A percentile compares a stretch with the other conserved stretches of the same genome.
Evolutionary conservation across 2,888 invertebrate genomes (phyloP).

Genomic region (Resseliella maxima): DNA sequence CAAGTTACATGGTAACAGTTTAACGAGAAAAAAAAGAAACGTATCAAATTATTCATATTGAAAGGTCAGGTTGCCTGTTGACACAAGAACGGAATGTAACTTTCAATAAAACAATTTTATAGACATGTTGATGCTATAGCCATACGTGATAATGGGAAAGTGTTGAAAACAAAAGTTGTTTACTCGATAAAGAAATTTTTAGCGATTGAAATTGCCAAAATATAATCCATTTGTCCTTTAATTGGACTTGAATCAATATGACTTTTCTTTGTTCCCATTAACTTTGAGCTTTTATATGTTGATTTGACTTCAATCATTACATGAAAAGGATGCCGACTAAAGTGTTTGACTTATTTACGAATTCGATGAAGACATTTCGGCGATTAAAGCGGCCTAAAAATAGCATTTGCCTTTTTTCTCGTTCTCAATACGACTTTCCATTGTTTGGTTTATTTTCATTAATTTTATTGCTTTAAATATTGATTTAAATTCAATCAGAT

Average conservation of each 20-base stretch:
- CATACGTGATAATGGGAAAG: background rate
- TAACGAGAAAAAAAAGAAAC: background rate
- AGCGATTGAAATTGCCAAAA: too few relatives aligned
- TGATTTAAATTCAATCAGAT: too few relatives aligned
- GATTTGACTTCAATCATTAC: too few relatives aligned
- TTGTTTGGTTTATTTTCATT: background rate
- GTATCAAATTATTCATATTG: background rate
- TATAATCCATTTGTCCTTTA: too few relatives aligned
- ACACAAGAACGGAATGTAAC: background rate
- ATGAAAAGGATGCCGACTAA: too few relatives aligned
- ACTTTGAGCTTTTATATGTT: too few relatives aligned
- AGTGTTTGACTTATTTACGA: too few relatives aligned
- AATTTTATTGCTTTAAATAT: background rate
- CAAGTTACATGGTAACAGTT: background rate
- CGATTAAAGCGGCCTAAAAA: background rate
- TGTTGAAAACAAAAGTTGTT: background rate
- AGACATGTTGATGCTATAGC: background rate
- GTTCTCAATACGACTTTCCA: background rate
- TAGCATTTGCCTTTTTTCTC: background rate
- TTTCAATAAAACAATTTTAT: background rate
- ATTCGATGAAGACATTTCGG: too few relatives aligned
- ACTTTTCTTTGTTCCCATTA: too few relatives aligned
- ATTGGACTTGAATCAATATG: too few relatives aligned
- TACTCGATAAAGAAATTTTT: background rate
- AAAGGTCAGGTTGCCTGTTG: background rate